phyloP scores from a whole-genome alignment of 2,113 vertebrate genomes.

The Isichthys henryi region DNA sequence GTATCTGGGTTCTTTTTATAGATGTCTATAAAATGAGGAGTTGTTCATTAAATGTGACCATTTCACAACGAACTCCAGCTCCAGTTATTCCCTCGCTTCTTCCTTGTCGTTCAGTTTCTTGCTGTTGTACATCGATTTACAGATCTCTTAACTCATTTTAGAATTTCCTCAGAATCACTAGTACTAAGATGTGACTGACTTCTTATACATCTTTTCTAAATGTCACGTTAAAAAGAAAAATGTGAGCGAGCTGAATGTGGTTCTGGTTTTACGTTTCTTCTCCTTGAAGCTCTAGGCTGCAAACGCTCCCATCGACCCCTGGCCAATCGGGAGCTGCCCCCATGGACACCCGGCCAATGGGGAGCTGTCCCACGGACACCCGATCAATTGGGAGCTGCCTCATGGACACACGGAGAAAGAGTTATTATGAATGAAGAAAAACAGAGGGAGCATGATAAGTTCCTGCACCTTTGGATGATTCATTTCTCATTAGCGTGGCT shows the following conservation, averaged over 20 bases:
- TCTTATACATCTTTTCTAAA: neutral
- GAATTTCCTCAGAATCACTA: neutral
- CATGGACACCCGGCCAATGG: neutral
- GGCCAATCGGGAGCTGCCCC: too few relatives aligned
- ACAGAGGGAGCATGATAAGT: neutral
- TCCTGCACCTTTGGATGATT: neutral
- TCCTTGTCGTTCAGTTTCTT: neutral
- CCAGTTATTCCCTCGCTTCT: neutral
- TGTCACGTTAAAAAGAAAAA: neutral
- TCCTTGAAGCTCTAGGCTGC: neutral
- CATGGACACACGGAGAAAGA: neutral
- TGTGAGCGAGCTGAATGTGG: neutral
- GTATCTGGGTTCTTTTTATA: conserved; percentile 75
- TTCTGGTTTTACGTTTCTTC: neutral
- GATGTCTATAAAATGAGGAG: conserved; percentile 76
- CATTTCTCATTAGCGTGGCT: neutral
- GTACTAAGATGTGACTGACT: neutral
- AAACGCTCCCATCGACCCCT: neutral
- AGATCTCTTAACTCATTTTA: neutral
- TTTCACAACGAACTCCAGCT: conserved; percentile 62
- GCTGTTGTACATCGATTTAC: neutral
- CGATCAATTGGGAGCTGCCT: neutral
- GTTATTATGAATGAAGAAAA: neutral
- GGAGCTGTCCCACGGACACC: neutral
- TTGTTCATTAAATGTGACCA: conserved; percentile 80